Evolutionary conservation across 2,113 vertebrate species (phyloP).

Genomic region (Heliornis fulica): DNA sequence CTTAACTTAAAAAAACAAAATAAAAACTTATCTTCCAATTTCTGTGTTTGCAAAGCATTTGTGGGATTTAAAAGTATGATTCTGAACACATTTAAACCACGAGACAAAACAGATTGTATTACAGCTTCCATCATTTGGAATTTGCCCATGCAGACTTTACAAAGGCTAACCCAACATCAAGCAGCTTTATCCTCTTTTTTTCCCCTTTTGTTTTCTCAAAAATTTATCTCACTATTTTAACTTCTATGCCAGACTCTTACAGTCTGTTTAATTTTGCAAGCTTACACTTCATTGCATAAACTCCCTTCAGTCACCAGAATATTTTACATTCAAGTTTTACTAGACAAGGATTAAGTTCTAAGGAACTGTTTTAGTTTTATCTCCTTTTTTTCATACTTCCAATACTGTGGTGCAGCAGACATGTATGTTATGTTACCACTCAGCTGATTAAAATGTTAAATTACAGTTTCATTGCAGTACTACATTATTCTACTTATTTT

Average conservation of each 20-base stretch:
- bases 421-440: background rate
- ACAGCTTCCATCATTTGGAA: background rate
- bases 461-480: background rate
- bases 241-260: background rate
- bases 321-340: background rate
- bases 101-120: background rate
- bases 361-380: background rate
- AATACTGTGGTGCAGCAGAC: background rate
- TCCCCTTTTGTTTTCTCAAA: background rate
- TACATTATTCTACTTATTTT: background rate
- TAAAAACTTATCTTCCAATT: background rate
- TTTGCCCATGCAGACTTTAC: background rate
- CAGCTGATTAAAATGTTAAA: background rate
- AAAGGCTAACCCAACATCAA: background rate
- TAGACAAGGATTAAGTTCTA: background rate
- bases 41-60: background rate
- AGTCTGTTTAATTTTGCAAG: background rate
- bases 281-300: constrained; percentile 2
- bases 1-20: background rate
- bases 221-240: background rate
- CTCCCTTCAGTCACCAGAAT: background rate
- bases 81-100: background rate
- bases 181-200: background rate
- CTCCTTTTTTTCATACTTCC: background rate
- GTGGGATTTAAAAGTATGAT: background rate